These are phyloP conservation scores for Drosophila barbarae DNA, from an alignment of 2,888 invertebrate species.

Conservation along the genomic window DNA sequence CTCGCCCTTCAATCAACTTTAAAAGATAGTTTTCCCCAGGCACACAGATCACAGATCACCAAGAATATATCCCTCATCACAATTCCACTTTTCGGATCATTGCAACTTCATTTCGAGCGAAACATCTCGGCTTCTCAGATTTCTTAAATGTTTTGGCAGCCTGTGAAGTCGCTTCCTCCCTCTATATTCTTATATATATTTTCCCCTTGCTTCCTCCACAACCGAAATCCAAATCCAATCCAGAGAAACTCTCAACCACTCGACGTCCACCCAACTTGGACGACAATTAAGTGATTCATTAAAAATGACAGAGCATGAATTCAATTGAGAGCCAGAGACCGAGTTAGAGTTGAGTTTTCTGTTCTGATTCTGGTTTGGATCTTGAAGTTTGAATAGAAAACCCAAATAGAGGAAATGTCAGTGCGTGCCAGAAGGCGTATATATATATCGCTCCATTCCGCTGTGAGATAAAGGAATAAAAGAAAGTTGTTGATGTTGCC, in stretches of 20 bases:
- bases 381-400: slow-evolving; percentile 41
- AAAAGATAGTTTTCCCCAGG: neutral
- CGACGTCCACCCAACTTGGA: slow-evolving; percentile 43
- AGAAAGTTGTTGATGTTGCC: slow-evolving; percentile 60
- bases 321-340: slow-evolving; percentile 60
- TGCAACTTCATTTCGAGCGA: slow-evolving; percentile 38
- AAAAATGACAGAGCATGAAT: slow-evolving; percentile 75
- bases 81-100: slow-evolving; percentile 34
- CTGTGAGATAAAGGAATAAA: slow-evolving; percentile 39
- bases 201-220: slow-evolving; percentile 4
- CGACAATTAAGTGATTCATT: slow-evolving; percentile 75
- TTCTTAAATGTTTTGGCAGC: slow-evolving; percentile 37
- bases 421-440: slow-evolving; percentile 53
- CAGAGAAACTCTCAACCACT: slow-evolving; percentile 25
- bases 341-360: slow-evolving; percentile 35
- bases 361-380: slow-evolving; percentile 27
- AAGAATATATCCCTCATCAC: slow-evolving; percentile 33
- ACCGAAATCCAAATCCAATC: slow-evolving; percentile 4
- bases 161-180: slow-evolving; percentile 23
- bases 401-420: slow-evolving; percentile 43
- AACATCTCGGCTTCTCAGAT: slow-evolving; percentile 32
- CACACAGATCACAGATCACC: slow-evolving; percentile 15
- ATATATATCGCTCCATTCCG: slow-evolving; percentile 17
- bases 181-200: slow-evolving; percentile 1
- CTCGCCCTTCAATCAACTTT: slow-evolving; percentile 19